Evolutionary conservation across 1,140 invertebrate genomes (phyloP).

Genomic region (Leptinotarsa defecta): DNA sequence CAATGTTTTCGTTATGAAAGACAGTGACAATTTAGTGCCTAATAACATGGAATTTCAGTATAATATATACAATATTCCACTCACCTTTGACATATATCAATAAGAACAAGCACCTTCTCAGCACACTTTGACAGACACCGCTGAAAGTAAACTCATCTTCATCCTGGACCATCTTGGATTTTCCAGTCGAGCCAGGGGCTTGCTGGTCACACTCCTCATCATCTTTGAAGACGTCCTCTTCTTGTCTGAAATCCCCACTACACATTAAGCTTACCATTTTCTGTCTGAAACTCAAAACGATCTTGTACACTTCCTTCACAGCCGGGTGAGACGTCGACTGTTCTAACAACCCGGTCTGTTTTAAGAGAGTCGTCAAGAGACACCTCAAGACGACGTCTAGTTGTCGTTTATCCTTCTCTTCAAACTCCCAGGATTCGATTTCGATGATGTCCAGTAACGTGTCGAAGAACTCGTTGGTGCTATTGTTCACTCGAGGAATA

Average conservation of each 20-base stretch:
- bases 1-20: no score
- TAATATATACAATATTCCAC: not conserved
- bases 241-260: slow-evolving; percentile 34
- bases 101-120: slow-evolving; percentile 49
- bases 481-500: slow-evolving; percentile 25
- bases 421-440: slow-evolving; percentile 56
- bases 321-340: slow-evolving; percentile 35
- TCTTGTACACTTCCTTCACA: slow-evolving; percentile 49
- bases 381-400: slow-evolving; percentile 60
- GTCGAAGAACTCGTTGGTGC: slow-evolving; percentile 40
- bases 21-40: no score
- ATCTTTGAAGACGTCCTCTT: not conserved
- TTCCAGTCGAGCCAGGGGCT: not conserved
- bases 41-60: no score
- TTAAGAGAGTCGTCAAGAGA: slow-evolving; percentile 61
- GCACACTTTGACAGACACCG: slow-evolving; percentile 40
- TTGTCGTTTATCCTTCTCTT: slow-evolving; percentile 54
- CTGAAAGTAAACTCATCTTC: slow-evolving; percentile 36
- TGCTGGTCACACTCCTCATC: not conserved
- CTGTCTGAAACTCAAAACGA: slow-evolving; percentile 38
- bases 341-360: slow-evolving; percentile 59
- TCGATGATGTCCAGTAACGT: slow-evolving; percentile 50
- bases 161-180: slow-evolving; percentile 24
- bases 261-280: slow-evolving; percentile 47
- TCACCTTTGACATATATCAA: slow-evolving; percentile 51